A percentile compares a stretch with the other conserved stretches of the same genome.
phyloP scores from a whole-genome alignment of 2,797 vertebrate species.

The Bovichtus variegatus region DNA sequence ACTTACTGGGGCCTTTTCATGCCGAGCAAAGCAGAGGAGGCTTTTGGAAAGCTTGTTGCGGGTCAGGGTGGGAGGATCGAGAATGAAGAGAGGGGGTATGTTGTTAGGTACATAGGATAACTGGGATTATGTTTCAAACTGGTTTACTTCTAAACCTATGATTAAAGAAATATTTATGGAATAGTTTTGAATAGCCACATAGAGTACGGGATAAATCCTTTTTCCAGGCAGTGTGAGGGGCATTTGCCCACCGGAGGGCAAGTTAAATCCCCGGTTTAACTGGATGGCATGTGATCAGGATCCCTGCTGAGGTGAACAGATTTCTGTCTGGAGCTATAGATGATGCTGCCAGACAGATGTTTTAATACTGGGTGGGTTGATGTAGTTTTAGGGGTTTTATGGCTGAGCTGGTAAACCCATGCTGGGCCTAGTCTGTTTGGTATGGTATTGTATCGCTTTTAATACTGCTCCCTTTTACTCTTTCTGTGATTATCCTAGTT shows the following conservation, averaged over 20 bases:
- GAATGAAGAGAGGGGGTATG: conserved; percentile 6
- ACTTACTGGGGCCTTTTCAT: conserved; percentile 27
- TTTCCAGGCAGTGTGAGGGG: conserved; percentile 40
- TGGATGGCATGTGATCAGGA: conserved; percentile 65
- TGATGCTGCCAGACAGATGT: conserved; percentile 64
- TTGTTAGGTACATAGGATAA: conserved; percentile 17
- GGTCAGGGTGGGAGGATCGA: conserved; percentile 37
- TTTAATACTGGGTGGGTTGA: conserved; percentile 33
- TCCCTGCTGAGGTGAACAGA: conserved; percentile 73
- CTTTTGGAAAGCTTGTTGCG: conserved; percentile 22
- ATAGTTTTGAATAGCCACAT: conserved; percentile 27
- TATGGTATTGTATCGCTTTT: not conserved
- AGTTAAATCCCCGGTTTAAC: conserved; percentile 70
- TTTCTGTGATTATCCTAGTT: conserved; percentile 31
- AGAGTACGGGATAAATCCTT: conserved; percentile 28
- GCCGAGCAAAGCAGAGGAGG: conserved; percentile 17
- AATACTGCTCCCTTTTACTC: not conserved
- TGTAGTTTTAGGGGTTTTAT: conserved; percentile 37
- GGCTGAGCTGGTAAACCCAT: conserved; percentile 17
- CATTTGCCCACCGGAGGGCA: conserved; percentile 44
- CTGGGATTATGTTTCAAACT: conserved; percentile 32
- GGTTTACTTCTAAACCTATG: conserved; percentile 34
- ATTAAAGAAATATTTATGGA: conserved; percentile 46
- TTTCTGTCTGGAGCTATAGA: conserved; percentile 59
- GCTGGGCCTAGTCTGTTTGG: not conserved